Percentiles rank a stretch among this genome's conserved stretches.
phyloP scores from a whole-genome alignment of 2,888 invertebrate genomes.

The Cremastobaeus sp. region DNA sequence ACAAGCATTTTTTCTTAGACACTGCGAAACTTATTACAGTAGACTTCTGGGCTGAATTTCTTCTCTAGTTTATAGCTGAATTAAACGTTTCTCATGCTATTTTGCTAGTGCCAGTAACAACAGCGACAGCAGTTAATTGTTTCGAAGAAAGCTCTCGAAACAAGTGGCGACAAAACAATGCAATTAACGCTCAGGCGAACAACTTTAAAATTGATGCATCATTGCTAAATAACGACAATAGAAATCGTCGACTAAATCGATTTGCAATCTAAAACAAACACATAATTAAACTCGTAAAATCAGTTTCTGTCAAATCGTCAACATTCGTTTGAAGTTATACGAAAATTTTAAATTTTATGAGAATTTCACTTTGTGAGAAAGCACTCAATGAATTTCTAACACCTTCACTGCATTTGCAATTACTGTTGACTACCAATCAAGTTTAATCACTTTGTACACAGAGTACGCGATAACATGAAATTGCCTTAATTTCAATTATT shows the following conservation, averaged over 20 bases:
- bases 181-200: slow-evolving; percentile 9
- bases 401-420: slow-evolving; percentile 18
- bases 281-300: slow-evolving; percentile 12
- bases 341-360: no score
- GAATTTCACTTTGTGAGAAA: no score
- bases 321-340: no score
- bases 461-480: not conserved
- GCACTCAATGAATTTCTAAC: slow-evolving; percentile 16
- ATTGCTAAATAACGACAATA: slow-evolving; percentile 30
- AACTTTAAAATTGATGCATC: slow-evolving; percentile 56
- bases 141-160: slow-evolving; percentile 14
- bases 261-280: slow-evolving; percentile 7
- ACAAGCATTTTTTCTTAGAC: slow-evolving; percentile 37
- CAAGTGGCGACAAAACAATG: slow-evolving; percentile 13
- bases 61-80: slow-evolving; percentile 48
- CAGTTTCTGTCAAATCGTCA: no score
- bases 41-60: slow-evolving; percentile 50
- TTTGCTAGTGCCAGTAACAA: slow-evolving; percentile 44
- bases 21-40: slow-evolving; percentile 34
- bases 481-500: not conserved
- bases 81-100: slow-evolving; percentile 31
- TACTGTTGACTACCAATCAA: slow-evolving; percentile 30
- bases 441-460: slow-evolving; percentile 20
- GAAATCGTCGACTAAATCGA: slow-evolving; percentile 14
- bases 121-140: slow-evolving; percentile 26